Evolutionary conservation across 2,888 invertebrate species (phyloP).

Genomic region (Meiosimyza platycephala): DNA sequence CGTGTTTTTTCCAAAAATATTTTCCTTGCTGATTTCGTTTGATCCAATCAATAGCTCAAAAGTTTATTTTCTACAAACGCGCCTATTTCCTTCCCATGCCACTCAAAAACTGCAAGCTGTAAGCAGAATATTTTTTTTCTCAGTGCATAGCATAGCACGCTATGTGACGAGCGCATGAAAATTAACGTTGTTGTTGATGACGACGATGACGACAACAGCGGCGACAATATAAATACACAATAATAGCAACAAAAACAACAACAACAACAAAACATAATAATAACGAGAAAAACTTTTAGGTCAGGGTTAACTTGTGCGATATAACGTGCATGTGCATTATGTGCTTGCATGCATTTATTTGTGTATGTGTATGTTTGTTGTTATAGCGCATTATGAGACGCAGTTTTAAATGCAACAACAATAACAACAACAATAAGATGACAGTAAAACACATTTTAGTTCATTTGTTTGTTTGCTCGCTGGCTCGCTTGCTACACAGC

Average conservation of each 20-base stretch:
- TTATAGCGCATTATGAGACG: neutral
- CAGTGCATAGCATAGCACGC: too few species aligned
- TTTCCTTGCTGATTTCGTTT: too few species aligned
- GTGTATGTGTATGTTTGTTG: neutral
- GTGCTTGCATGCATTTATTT: neutral
- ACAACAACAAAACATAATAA: constrained; percentile 9
- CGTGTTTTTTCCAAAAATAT: too few species aligned
- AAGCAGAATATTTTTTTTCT: too few species aligned
- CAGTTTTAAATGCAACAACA: constrained; percentile 2
- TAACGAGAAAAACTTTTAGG: constrained; percentile 52
- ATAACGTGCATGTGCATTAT: constrained; percentile 21
- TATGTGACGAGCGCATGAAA: too few species aligned
- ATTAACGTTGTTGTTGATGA: constrained; percentile 2
- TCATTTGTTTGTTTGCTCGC: too few species aligned
- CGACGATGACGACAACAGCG: neutral
- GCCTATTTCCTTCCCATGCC: too few species aligned
- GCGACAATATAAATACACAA: neutral
- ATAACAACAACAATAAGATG: constrained; percentile 20
- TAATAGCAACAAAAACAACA: constrained; percentile 10
- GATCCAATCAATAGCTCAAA: too few species aligned
- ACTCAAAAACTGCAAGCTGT: too few species aligned
- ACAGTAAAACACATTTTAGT: neutral
- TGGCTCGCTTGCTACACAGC: too few species aligned
- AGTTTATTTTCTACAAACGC: too few species aligned
- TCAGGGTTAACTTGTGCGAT: constrained; percentile 66